Conservation (phyloP, 2,797 vertebrate species). For the Galaxias olidus region DNA sequence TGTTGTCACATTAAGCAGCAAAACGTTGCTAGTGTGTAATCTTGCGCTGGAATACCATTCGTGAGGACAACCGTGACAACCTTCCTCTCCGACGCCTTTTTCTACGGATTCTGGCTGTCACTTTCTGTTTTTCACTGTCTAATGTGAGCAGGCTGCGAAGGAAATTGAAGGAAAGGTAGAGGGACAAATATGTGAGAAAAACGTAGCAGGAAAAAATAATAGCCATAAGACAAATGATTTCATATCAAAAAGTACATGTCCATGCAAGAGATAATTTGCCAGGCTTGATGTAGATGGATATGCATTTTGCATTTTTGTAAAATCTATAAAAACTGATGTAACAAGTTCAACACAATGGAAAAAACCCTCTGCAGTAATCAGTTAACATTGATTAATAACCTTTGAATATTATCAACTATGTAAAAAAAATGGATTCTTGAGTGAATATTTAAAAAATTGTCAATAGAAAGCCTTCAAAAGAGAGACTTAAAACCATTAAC, state of each 20-base stretch:
- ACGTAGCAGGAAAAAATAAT: constrained; percentile 67
- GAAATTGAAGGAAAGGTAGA: constrained; percentile 76
- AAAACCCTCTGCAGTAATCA: not conserved
- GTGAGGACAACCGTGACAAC: constrained; percentile 69
- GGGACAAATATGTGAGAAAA: constrained; percentile 75
- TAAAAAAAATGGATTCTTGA: too few species aligned
- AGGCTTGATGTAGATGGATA: too few species aligned
- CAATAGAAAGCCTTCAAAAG: too few species aligned
- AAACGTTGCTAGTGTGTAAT: constrained; percentile 56
- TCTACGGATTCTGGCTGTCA: constrained; percentile 67
- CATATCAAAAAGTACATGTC: not conserved
- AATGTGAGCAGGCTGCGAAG: constrained; percentile 78
- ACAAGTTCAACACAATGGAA: not conserved
- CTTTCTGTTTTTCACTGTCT: constrained; percentile 75
- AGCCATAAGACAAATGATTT: constrained; percentile 14
- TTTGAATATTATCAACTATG: too few species aligned
- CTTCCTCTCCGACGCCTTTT: constrained; percentile 80
- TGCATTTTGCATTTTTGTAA: too few species aligned
- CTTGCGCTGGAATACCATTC: constrained; percentile 68
- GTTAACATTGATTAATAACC: too few species aligned
- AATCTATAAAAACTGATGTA: not conserved
- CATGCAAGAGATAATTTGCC: too few species aligned
- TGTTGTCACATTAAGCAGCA: not conserved
- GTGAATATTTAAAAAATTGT: too few species aligned
- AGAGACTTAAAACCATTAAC: too few species aligned